Evolutionary conservation across 2,113 vertebrate genomes (phyloP).

Genomic region (Rhodinocichla rosea): DNA sequence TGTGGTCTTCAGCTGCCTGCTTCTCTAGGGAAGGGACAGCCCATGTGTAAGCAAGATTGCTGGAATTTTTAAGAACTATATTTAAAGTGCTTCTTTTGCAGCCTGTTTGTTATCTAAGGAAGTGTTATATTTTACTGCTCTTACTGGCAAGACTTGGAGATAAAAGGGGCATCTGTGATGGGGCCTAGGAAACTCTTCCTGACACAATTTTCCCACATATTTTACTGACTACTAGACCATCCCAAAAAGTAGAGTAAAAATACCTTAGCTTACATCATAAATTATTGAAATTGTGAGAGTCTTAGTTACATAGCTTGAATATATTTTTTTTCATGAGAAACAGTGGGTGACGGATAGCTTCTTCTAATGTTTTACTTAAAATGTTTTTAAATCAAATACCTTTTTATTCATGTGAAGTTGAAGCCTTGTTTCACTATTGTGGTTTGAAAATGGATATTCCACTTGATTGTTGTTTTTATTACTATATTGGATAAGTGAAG

Average conservation of each 20-base stretch:
- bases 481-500: not conserved
- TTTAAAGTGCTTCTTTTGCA: conserved; percentile 68
- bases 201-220: conserved; percentile 76
- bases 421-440: not conserved
- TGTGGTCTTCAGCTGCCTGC: conserved; percentile 58
- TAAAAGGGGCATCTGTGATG: conserved; percentile 70
- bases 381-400: not conserved
- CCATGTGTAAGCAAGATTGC: conserved; percentile 41
- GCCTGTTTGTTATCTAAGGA: conserved; percentile 71
- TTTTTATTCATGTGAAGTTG: not conserved
- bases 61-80: conserved; percentile 70
- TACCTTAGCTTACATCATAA: not conserved
- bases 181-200: conserved; percentile 67
- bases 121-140: conserved; percentile 77
- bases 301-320: conserved; percentile 34
- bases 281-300: not conserved
- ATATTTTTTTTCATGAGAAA: conserved; percentile 32
- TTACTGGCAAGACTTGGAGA: conserved; percentile 73
- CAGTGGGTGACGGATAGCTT: not conserved
- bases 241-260: not conserved
- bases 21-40: conserved; percentile 70
- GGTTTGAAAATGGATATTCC: not conserved
- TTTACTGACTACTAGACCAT: conserved; percentile 69
- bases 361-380: not conserved
- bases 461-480: not conserved